Evolutionary conservation across 2,797 vertebrate genomes (phyloP).

Genomic region (Nannoperca obscura): DNA sequence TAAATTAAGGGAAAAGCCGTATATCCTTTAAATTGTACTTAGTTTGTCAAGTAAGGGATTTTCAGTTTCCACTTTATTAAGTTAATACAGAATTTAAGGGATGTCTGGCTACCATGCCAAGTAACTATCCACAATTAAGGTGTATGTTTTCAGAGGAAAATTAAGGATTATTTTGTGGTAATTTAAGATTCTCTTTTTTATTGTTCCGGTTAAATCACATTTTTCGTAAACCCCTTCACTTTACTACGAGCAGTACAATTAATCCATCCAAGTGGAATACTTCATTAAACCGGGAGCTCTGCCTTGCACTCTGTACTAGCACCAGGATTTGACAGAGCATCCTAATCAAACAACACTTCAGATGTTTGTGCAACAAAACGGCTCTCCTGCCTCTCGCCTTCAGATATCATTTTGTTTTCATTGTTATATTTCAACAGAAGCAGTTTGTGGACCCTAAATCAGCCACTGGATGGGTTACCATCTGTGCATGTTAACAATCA

Average conservation of each 20-base stretch:
- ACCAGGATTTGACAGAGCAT: constrained; percentile 31
- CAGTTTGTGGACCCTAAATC: constrained; percentile 30
- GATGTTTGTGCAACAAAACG: constrained; percentile 28
- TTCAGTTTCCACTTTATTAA: neutral
- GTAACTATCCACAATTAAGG: neutral
- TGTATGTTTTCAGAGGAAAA: neutral
- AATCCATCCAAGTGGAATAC: neutral
- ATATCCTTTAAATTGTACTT: neutral
- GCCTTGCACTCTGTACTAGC: constrained; percentile 3
- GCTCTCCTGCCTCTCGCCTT: constrained; percentile 24
- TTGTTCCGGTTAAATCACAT: neutral
- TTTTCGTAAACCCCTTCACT: neutral
- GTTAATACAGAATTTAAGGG: neutral
- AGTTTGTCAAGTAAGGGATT: neutral
- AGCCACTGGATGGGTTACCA: constrained; percentile 25
- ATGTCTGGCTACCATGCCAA: neutral
- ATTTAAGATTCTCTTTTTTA: neutral
- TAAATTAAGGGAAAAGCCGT: neutral
- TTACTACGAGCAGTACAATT: neutral
- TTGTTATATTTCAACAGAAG: constrained; percentile 29
- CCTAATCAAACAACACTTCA: constrained; percentile 43
- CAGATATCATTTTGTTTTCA: constrained; percentile 48
- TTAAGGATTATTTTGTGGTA: neutral
- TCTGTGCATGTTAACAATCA: constrained; percentile 43
- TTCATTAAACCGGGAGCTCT: constrained; percentile 31